phyloP scores from a whole-genome alignment of 2,113 vertebrate species.

The Hemiscyllium ocellatum region DNA sequence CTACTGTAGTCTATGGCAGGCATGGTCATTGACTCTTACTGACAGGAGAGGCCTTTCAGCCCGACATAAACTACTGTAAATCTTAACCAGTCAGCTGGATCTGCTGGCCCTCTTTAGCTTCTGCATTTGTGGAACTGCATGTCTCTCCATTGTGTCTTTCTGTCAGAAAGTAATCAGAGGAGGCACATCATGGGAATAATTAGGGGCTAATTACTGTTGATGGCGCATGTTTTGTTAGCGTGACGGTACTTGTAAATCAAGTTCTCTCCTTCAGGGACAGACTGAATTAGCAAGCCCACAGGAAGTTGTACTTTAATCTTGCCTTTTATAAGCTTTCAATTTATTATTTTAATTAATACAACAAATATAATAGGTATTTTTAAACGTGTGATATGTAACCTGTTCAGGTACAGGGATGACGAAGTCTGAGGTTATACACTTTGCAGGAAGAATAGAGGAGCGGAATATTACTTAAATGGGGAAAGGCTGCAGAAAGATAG shows the following conservation, averaged over 20 bases:
- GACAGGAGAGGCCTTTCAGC: no score
- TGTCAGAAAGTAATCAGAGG: neutral
- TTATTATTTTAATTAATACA: no score
- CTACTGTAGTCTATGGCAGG: neutral
- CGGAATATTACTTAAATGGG: no score
- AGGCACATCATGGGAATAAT: neutral
- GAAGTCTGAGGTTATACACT: no score
- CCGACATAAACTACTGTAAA: no score
- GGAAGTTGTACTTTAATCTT: neutral
- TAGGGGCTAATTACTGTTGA: neutral
- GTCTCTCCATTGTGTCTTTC: neutral
- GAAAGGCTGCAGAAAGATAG: no score
- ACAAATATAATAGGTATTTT: neutral
- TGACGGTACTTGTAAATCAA: neutral
- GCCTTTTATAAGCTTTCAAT: neutral
- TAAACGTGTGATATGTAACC: neutral
- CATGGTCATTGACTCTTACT: no score
- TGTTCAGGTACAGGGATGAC: neutral
- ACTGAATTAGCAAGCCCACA: neutral
- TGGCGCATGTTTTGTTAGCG: neutral
- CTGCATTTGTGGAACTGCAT: neutral
- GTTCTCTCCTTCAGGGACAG: neutral
- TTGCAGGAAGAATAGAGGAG: no score
- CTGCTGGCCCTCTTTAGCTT: neutral
- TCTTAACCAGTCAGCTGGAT: neutral